These are phyloP conservation scores for Tribolium freemani DNA, from an alignment of 2,888 invertebrate genomes.

Conservation along the genomic window DNA sequence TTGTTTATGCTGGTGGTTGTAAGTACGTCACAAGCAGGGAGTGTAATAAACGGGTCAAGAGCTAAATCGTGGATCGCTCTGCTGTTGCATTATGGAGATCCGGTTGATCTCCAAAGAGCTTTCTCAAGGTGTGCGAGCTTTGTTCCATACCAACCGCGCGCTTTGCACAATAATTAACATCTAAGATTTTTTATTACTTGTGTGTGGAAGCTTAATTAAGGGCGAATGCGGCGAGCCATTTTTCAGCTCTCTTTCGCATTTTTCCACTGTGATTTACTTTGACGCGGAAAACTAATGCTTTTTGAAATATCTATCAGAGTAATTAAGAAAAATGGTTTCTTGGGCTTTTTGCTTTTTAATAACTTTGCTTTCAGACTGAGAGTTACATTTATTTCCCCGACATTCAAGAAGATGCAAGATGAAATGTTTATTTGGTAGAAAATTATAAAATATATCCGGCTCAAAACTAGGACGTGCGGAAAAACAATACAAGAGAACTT, in stretches of 20 bases:
- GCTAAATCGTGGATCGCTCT: conserved; percentile 31
- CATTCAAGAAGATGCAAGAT: background rate
- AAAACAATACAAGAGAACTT: background rate
- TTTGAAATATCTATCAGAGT: background rate
- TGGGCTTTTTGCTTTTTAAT: background rate
- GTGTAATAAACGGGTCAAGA: conserved; percentile 31
- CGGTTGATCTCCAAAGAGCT: conserved; percentile 3
- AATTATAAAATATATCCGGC: too few relatives aligned
- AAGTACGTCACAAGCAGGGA: conserved; percentile 33
- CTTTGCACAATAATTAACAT: background rate
- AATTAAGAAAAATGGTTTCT: background rate
- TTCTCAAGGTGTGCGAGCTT: background rate
- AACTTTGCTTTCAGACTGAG: background rate
- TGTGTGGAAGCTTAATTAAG: background rate
- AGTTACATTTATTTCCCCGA: background rate
- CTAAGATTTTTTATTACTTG: background rate
- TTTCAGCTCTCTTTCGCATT: background rate
- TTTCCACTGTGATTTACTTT: background rate
- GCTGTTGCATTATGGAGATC: conserved; percentile 35
- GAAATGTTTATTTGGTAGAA: background rate
- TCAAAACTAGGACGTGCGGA: background rate
- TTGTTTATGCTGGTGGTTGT: conserved; percentile 31
- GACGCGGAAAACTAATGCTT: background rate
- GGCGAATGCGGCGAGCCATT: background rate
- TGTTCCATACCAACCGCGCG: background rate